phyloP scores from a whole-genome alignment of 2,113 vertebrate genomes.

The Rhinolophus ferrumequinum region DNA sequence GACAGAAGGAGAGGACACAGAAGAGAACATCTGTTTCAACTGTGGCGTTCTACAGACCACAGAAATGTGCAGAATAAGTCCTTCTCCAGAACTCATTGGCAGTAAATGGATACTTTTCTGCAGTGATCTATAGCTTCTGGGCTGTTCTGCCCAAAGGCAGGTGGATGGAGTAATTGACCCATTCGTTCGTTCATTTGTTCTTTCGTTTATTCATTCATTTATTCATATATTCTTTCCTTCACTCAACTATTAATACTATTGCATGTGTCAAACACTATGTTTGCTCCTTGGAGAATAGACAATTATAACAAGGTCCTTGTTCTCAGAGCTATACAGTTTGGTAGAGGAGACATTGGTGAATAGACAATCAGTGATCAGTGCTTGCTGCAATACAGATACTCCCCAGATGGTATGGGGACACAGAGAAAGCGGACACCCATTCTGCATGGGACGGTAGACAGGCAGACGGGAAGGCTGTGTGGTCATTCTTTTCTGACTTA shows the following conservation, averaged over 20 bases:
- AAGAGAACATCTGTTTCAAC: background rate
- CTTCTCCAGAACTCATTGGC: background rate
- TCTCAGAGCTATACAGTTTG: background rate
- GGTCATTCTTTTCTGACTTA: background rate
- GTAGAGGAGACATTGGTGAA: background rate
- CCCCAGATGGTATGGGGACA: background rate
- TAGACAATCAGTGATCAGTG: background rate
- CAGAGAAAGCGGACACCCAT: background rate
- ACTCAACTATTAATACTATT: background rate
- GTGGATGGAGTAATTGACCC: background rate
- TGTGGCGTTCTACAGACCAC: background rate
- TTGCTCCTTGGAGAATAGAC: background rate
- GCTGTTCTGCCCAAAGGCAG: background rate
- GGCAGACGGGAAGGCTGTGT: background rate
- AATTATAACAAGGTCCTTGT: background rate
- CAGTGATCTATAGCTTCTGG: background rate
- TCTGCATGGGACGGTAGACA: background rate
- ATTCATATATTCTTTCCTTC: background rate
- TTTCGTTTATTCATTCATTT: background rate
- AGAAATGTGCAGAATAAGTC: background rate
- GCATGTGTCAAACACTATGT: background rate
- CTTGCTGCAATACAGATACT: background rate
- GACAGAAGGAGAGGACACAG: background rate
- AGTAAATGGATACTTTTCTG: background rate
- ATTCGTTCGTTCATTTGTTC: background rate